Conservation (phyloP, 2,888 invertebrate genomes). For the Nyleta sp. region DNA sequence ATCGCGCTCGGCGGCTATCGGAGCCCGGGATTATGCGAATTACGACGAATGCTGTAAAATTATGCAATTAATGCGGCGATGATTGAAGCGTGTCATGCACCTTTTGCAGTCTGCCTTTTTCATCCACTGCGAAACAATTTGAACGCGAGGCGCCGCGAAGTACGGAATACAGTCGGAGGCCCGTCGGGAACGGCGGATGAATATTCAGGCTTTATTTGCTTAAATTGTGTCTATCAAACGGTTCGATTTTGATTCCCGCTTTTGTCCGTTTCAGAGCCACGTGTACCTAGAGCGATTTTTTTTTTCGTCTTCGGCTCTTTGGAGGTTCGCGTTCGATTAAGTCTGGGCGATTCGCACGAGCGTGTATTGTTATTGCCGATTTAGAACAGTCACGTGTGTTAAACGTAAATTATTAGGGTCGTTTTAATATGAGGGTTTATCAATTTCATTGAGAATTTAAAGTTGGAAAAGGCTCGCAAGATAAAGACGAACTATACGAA, state of each 20-base stretch:
- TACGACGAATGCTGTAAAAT: constrained; percentile 41
- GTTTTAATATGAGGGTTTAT: no score
- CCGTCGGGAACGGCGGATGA: constrained; percentile 34
- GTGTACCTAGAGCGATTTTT: no score
- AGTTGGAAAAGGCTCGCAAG: no score
- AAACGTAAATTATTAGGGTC: no score
- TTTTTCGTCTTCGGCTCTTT: no score
- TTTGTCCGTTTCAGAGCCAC: no score
- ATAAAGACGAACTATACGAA: no score
- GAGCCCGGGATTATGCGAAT: constrained; percentile 30
- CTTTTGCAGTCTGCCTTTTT: constrained; percentile 30
- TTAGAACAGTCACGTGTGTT: no score
- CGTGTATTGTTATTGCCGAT: no score
- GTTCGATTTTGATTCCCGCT: constrained; percentile 29
- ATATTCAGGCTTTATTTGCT: constrained; percentile 33
- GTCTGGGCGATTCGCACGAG: no score
- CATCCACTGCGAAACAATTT: constrained; percentile 18
- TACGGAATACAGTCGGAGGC: constrained; percentile 13
- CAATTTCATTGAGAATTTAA: no score
- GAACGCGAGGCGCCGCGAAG: constrained; percentile 8
- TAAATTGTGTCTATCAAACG: constrained; percentile 29
- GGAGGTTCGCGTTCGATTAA: no score
- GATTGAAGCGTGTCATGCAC: constrained; percentile 49
- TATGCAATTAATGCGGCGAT: constrained; percentile 54
- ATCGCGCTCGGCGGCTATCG: constrained; percentile 42